phyloP scores from a whole-genome alignment of 2,797 vertebrate genomes.

The Cyclura pinguis region DNA sequence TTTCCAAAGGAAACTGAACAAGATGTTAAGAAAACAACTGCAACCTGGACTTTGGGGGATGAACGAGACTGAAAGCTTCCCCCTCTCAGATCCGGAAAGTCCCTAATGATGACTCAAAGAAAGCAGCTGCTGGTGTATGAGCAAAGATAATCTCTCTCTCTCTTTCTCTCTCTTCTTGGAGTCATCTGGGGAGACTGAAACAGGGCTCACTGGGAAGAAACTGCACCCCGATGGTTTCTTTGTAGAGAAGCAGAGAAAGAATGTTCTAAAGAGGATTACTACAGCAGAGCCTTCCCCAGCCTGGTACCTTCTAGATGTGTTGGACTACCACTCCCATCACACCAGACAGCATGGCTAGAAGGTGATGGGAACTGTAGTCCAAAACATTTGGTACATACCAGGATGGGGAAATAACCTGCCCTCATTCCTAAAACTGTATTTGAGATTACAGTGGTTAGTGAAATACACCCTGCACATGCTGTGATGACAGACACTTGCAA shows the following conservation, averaged over 20 bases:
- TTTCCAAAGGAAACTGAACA: slow-evolving; percentile 8
- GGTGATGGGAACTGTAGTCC: no score
- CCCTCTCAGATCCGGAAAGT: slow-evolving; percentile 14
- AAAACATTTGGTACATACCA: no score
- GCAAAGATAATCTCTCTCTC: neutral
- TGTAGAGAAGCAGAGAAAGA: neutral
- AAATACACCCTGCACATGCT: no score
- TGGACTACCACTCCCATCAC: no score
- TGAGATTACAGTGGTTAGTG: no score
- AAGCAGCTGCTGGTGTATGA: neutral
- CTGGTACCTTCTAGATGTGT: neutral
- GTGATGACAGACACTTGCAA: no score
- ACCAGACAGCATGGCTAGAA: no score
- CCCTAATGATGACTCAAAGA: slow-evolving; percentile 48
- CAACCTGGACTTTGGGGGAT: neutral
- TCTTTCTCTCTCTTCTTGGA: neutral
- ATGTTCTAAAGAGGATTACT: neutral
- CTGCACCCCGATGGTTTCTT: no score
- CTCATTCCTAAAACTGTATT: no score
- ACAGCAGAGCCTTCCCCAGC: neutral
- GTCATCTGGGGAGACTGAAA: neutral
- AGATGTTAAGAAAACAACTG: neutral
- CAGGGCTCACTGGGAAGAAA: neutral
- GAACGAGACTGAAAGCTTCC: slow-evolving; percentile 1
- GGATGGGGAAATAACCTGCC: no score